A percentile compares a stretch with the other conserved stretches of the same genome.
Evolutionary conservation across 64 coral and sea anemone genomes (phyloP).

Genomic region (Porites australiensis): DNA sequence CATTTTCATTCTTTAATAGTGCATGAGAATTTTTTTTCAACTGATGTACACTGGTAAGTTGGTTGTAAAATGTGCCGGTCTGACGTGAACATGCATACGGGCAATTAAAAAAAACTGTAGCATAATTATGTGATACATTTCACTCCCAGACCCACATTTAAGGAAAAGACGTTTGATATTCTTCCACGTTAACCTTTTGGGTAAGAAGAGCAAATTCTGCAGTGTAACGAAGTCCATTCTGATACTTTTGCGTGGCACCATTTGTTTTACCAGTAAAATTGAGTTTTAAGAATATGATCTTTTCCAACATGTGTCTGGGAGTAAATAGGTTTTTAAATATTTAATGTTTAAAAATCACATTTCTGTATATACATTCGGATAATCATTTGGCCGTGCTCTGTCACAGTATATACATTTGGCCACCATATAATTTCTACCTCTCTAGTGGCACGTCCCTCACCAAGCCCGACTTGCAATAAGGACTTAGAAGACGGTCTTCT

Average conservation of each 20-base stretch:
- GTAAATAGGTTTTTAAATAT: not conserved
- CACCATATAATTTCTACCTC: conserved; percentile 6
- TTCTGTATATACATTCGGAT: not conserved
- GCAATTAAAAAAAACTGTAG: not conserved
- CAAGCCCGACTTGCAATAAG: not conserved
- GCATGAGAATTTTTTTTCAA: not conserved
- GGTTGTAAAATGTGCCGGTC: not conserved
- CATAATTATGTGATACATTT: not conserved
- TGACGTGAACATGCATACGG: not conserved
- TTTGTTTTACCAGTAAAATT: not conserved
- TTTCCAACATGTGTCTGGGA: not conserved
- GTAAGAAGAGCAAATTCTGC: not conserved
- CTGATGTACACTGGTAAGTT: not conserved
- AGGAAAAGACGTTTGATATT: too few species aligned
- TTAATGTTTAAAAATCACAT: not conserved
- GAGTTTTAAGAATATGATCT: not conserved
- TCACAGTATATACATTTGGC: not conserved
- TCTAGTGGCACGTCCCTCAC: conserved; percentile 5
- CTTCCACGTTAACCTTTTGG: not conserved
- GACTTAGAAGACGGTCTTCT: not conserved
- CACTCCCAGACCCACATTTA: not conserved
- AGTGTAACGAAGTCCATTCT: not conserved
- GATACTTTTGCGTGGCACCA: not conserved
- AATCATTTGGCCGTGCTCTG: not conserved
- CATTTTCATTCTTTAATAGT: not conserved